Conservation (phyloP, 1,140 invertebrate genomes). For the Sesamia nonagrioides region DNA sequence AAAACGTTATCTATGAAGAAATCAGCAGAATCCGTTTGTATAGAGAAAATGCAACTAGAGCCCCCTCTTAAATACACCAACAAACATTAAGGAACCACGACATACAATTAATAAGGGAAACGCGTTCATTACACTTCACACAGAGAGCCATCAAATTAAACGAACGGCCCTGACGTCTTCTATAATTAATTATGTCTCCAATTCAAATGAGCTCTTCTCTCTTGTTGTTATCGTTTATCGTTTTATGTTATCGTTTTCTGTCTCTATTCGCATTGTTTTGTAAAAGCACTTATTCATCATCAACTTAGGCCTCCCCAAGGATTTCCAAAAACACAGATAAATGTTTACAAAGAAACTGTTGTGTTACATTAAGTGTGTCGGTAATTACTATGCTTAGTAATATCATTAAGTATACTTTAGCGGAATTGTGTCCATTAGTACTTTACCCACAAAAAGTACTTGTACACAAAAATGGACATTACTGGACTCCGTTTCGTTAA, state of each 20-base stretch:
- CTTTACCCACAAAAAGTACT: background rate
- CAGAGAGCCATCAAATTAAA: constrained; percentile 2
- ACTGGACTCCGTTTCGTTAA: background rate
- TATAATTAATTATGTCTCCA: background rate
- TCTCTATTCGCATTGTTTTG: background rate
- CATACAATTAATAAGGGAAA: background rate
- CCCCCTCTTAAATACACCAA: background rate
- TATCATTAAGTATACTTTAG: no score
- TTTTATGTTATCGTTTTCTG: background rate
- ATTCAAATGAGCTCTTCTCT: no score
- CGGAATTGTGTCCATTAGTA: constrained; percentile 11
- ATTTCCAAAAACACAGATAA: no score
- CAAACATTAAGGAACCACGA: background rate
- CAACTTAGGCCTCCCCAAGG: no score
- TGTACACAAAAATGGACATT: background rate
- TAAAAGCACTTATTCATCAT: no score
- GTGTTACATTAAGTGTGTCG: no score
- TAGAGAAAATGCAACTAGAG: no score
- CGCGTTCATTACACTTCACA: background rate
- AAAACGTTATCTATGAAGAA: no score
- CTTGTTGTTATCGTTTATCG: no score
- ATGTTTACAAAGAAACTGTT: no score
- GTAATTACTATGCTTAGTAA: no score
- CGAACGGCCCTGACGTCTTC: background rate
- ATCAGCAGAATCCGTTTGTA: no score